Evolutionary conservation across 2,888 invertebrate genomes (phyloP).

Genomic region (Ophioninae sp.): DNA sequence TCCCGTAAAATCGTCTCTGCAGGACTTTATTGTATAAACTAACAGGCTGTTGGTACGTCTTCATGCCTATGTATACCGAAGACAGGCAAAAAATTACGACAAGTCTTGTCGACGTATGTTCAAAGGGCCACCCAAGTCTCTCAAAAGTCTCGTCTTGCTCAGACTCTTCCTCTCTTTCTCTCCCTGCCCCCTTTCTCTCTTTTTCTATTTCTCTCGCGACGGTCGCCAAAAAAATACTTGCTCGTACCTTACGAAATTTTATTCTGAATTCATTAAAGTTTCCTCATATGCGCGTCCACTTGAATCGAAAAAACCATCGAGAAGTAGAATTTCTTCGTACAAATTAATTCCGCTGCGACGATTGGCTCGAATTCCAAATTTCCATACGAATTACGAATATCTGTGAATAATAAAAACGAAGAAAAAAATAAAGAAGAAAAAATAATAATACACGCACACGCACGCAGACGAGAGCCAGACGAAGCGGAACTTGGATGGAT

Average conservation of each 20-base stretch:
- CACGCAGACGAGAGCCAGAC: constrained; percentile 17
- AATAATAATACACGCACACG: background rate
- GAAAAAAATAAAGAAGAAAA: background rate
- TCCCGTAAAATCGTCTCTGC: no score
- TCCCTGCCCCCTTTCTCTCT: background rate
- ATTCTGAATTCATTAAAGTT: background rate
- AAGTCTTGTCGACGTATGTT: no score
- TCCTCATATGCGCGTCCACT: background rate
- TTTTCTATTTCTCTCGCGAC: background rate
- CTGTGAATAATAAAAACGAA: background rate
- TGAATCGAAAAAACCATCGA: background rate
- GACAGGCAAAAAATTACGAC: no score
- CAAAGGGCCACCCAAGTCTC: no score
- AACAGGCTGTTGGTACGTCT: no score
- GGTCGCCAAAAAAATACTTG: background rate
- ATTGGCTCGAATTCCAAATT: background rate
- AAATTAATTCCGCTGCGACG: background rate
- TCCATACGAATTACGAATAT: background rate
- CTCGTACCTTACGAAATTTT: background rate
- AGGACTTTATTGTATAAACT: no score
- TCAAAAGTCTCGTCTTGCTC: background rate
- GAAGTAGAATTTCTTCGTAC: background rate
- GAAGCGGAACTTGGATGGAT: constrained; percentile 20
- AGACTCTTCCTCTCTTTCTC: no score
- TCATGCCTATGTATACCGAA: no score